Evolutionary conservation across 2,113 vertebrate genomes (phyloP).

Genomic region (Lepidothrix coronata): DNA sequence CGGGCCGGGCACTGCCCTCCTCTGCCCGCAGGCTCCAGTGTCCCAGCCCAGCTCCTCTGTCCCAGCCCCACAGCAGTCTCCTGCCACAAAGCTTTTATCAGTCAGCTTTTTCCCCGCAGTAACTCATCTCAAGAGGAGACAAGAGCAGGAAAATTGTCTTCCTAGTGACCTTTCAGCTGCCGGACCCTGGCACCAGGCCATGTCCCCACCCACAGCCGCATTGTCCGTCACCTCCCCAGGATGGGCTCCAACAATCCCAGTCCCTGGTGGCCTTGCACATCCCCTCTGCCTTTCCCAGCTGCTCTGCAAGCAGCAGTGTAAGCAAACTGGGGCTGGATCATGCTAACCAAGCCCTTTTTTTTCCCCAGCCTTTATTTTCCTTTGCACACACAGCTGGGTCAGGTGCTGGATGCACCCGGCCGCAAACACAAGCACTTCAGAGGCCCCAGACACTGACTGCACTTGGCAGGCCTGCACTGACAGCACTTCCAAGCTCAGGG

Average conservation of each 20-base stretch:
- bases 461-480: neutral
- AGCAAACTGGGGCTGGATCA: neutral
- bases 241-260: neutral
- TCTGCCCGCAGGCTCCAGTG: neutral
- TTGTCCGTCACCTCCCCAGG: rapidly evolving
- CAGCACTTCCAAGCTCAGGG: neutral
- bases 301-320: neutral
- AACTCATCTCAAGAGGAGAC: neutral
- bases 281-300: neutral
- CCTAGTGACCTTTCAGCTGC: neutral
- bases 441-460: neutral
- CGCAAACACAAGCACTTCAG: rapidly evolving
- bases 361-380: neutral
- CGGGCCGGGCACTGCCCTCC: neutral
- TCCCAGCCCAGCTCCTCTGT: neutral
- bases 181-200: rapidly evolving
- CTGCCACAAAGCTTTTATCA: neutral
- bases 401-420: neutral
- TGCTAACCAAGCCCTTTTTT: neutral
- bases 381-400: neutral
- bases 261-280: neutral
- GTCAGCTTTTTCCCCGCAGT: neutral
- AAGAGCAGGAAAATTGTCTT: neutral
- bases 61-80: neutral
- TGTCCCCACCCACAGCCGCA: neutral